Conservation (phyloP, 2,888 invertebrate species). For the Ennomos quercinarius region DNA sequence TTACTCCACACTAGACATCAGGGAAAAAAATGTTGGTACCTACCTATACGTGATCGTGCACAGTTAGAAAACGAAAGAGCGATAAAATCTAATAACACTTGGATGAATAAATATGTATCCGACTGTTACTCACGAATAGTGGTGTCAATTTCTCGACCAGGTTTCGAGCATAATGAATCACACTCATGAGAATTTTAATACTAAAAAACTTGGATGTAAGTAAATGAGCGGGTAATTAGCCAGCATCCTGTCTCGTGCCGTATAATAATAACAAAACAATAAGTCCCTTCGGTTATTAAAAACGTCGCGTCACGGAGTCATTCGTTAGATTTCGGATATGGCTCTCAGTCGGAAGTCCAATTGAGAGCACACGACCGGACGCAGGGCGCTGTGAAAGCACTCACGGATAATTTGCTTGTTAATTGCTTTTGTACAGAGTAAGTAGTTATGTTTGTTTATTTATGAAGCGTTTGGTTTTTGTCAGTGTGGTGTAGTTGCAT, state of each 20-base stretch:
- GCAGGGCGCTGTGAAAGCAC: conserved; percentile 77
- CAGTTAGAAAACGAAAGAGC: conserved; percentile 37
- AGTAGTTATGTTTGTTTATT: conserved; percentile 32
- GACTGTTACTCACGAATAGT: too few relatives aligned
- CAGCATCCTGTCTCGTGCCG: conserved; percentile 83
- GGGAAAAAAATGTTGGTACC: conserved; percentile 1
- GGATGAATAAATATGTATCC: too few relatives aligned
- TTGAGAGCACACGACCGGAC: conserved; percentile 81
- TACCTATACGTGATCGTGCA: conserved; percentile 15
- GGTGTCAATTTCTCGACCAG: too few relatives aligned
- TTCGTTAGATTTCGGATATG: conserved; percentile 76
- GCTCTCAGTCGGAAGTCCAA: conserved; percentile 79
- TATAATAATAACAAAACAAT: conserved; percentile 82
- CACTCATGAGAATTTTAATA: too few relatives aligned
- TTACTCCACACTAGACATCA: not conserved
- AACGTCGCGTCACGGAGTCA: conserved; percentile 61
- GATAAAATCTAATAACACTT: conserved; percentile 61
- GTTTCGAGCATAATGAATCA: too few relatives aligned
- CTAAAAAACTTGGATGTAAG: conserved; percentile 57
- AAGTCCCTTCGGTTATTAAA: conserved; percentile 74
- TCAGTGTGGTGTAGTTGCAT: conserved; percentile 11
- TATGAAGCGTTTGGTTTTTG: conserved; percentile 25
- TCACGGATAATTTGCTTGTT: conserved; percentile 66
- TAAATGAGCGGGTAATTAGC: conserved; percentile 79
- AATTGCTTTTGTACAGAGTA: conserved; percentile 52